phyloP scores from a whole-genome alignment of 2,797 vertebrate genomes.

The Decapterus maruadsi region DNA sequence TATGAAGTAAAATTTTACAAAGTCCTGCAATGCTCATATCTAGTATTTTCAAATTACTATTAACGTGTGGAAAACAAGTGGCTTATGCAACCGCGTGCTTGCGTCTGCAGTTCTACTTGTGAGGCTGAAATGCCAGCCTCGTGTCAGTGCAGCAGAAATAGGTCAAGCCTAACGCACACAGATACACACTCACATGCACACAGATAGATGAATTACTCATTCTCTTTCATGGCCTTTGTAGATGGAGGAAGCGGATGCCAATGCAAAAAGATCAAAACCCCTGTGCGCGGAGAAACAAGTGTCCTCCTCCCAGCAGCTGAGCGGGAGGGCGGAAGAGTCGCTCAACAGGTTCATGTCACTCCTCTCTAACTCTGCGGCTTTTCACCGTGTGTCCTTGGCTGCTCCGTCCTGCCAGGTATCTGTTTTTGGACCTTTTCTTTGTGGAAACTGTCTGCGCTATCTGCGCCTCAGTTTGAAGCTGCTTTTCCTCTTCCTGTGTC shows the following conservation, averaged over 20 bases:
- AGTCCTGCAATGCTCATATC: constrained; percentile 2
- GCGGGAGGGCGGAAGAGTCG: constrained; percentile 81
- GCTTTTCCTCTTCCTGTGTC: constrained; percentile 68
- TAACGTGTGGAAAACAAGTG: constrained; percentile 6
- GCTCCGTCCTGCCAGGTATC: constrained; percentile 65
- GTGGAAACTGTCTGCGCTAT: constrained; percentile 54
- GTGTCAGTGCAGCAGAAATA: constrained; percentile 77
- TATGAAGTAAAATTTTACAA: background rate
- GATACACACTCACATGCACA: constrained; percentile 45
- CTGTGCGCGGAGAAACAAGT: constrained; percentile 87
- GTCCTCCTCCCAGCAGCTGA: constrained; percentile 85
- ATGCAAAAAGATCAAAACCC: constrained; percentile 88
- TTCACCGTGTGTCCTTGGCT: constrained; percentile 54
- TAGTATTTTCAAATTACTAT: constrained; percentile 21
- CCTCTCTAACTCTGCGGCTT: constrained; percentile 51
- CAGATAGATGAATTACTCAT: constrained; percentile 79
- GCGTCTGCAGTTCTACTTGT: constrained; percentile 43
- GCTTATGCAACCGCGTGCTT: constrained; percentile 17
- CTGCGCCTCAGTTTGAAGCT: constrained; percentile 56
- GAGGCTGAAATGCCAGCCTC: constrained; percentile 73
- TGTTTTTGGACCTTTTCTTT: constrained; percentile 66
- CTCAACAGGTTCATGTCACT: constrained; percentile 87
- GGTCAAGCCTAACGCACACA: constrained; percentile 65
- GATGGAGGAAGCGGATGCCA: constrained; percentile 90
- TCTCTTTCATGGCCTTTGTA: constrained; percentile 87